Percentiles rank a stretch among this genome's conserved stretches.
phyloP scores from a whole-genome alignment of 2,888 invertebrate genomes.

The Aethes cnicana region DNA sequence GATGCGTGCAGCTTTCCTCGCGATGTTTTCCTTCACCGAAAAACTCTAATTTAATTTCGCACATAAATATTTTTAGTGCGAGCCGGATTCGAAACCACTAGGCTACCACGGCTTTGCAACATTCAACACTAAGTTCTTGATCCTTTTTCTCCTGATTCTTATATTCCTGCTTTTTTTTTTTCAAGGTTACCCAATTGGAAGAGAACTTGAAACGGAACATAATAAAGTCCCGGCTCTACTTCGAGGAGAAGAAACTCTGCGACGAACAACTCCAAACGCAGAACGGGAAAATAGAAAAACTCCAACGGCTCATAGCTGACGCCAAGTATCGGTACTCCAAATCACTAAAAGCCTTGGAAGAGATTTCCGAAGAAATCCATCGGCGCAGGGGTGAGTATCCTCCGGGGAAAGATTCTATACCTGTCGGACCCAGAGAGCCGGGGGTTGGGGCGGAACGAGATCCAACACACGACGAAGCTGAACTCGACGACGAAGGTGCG shows the following conservation, averaged over 20 bases:
- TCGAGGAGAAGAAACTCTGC: slow-evolving; percentile 93
- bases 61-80: too few relatives aligned
- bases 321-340: slow-evolving; percentile 92
- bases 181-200: slow-evolving; percentile 88
- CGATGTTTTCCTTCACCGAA: too few relatives aligned
- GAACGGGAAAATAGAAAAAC: slow-evolving; percentile 90
- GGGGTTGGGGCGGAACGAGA: slow-evolving; percentile 89
- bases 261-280: slow-evolving; percentile 93
- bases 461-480: slow-evolving; percentile 67
- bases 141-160: too few relatives aligned
- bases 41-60: too few relatives aligned
- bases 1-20: too few relatives aligned
- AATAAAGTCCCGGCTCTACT: slow-evolving; percentile 93
- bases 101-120: too few relatives aligned
- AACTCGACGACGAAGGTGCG: slow-evolving; percentile 40
- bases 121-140: too few relatives aligned
- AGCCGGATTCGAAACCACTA: too few relatives aligned
- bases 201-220: slow-evolving; percentile 92
- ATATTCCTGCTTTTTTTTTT: too few relatives aligned
- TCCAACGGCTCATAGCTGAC: slow-evolving; percentile 89
- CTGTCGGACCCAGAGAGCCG: slow-evolving; percentile 84
- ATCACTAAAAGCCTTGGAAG: slow-evolving; percentile 91
- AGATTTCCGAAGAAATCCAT: slow-evolving; percentile 96
- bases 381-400: slow-evolving; percentile 83
- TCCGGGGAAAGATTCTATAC: slow-evolving; percentile 69